phyloP scores from a whole-genome alignment of 2,888 invertebrate species.

The Tachina fera region DNA sequence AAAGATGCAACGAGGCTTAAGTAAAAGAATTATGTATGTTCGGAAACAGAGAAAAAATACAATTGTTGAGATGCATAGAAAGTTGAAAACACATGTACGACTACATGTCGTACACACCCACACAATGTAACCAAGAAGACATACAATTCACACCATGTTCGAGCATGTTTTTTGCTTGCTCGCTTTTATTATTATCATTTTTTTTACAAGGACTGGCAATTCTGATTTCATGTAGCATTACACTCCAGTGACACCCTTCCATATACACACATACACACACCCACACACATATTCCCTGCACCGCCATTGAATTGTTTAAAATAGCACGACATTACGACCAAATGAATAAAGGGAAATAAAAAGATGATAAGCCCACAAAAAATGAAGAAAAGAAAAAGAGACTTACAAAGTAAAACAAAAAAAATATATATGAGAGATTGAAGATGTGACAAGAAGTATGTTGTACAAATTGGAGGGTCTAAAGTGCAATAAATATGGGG shows the following conservation, averaged over 20 bases:
- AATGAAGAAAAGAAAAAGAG: background rate
- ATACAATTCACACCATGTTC: constrained; percentile 64
- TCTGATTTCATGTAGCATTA: constrained; percentile 42
- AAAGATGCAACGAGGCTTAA: constrained; percentile 63
- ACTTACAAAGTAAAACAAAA: constrained; percentile 4
- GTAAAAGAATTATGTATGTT: constrained; percentile 67
- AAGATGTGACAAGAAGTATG: constrained; percentile 40
- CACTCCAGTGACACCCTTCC: constrained; percentile 18
- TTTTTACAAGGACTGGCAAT: constrained; percentile 34
- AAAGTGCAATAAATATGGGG: constrained; percentile 57
- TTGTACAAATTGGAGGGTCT: constrained; percentile 58
- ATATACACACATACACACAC: background rate
- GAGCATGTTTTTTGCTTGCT: constrained; percentile 32
- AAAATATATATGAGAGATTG: constrained; percentile 16
- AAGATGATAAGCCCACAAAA: constrained; percentile 59
- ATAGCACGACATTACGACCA: constrained; percentile 55
- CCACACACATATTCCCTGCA: background rate
- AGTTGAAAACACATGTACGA: constrained; percentile 69
- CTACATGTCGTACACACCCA: constrained; percentile 70
- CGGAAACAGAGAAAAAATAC: constrained; percentile 46
- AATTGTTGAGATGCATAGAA: constrained; percentile 62
- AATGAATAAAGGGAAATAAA: constrained; percentile 55
- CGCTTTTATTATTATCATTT: background rate
- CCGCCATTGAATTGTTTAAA: constrained; percentile 26
- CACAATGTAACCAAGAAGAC: constrained; percentile 63